A percentile compares a stretch with the other conserved stretches of the same genome.
phyloP scores from a whole-genome alignment of 2,113 vertebrate species.

The Burhinus oedicnemus region DNA sequence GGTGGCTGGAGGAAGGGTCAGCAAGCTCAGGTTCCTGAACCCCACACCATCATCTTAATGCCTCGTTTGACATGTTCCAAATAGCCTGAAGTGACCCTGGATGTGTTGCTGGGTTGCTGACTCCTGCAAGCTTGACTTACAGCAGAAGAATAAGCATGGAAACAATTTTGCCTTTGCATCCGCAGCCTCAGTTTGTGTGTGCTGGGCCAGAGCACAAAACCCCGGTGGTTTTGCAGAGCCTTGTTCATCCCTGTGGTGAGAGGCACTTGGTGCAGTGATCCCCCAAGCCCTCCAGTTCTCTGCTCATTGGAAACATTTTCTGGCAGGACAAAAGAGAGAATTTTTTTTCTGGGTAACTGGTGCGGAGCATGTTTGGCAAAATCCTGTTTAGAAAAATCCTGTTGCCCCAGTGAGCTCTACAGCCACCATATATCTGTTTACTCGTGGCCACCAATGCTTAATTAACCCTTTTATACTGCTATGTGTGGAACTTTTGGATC shows the following conservation, averaged over 20 bases:
- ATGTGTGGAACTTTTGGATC: background rate
- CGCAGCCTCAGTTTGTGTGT: background rate
- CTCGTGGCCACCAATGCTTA: background rate
- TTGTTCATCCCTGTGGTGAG: background rate
- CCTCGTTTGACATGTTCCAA: fast-evolving
- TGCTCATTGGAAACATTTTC: background rate
- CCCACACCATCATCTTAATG: background rate
- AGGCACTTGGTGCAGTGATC: background rate
- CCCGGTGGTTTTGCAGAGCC: background rate
- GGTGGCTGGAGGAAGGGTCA: background rate
- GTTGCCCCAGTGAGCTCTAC: background rate
- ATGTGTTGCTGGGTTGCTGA: fast-evolving
- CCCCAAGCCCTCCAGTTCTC: background rate
- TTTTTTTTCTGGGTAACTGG: background rate
- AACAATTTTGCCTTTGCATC: background rate
- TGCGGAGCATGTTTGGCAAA: background rate
- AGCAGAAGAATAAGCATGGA: background rate
- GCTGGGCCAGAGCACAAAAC: background rate
- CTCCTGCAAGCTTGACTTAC: background rate
- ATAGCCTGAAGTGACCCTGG: background rate
- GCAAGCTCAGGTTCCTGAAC: background rate
- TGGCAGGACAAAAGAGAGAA: background rate
- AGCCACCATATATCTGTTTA: background rate
- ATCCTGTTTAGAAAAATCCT: background rate
- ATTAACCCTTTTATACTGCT: background rate